Percentiles rank a stretch among this genome's conserved stretches.
These are phyloP conservation scores for Trissolcus brochymenae DNA, from an alignment of 2,888 invertebrate species.

Conservation along the genomic window DNA sequence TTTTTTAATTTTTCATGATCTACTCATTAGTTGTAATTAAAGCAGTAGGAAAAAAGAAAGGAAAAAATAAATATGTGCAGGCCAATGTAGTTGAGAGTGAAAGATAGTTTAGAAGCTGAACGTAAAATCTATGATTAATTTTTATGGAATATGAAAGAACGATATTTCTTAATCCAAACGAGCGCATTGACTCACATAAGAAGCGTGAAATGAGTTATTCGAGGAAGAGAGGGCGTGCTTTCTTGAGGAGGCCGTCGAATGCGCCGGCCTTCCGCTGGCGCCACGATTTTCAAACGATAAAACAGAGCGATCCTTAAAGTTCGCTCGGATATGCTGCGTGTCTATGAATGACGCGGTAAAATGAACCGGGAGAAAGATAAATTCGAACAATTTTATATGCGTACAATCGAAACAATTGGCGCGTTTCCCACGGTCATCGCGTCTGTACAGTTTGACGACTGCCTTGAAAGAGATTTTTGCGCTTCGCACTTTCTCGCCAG, in stretches of 20 bases:
- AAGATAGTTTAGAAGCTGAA: slow-evolving; percentile 6
- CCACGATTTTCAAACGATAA: slow-evolving; percentile 54
- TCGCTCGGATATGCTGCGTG: slow-evolving; percentile 18
- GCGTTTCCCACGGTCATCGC: slow-evolving; percentile 71
- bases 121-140: slow-evolving; percentile 50
- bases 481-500: slow-evolving; percentile 35
- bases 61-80: slow-evolving; percentile 8
- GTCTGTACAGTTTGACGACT: slow-evolving; percentile 29
- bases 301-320: slow-evolving; percentile 48
- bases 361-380: too few species aligned
- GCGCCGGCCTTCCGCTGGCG: slow-evolving; percentile 56
- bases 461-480: slow-evolving; percentile 26
- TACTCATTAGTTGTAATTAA: background rate
- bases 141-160: slow-evolving; percentile 56
- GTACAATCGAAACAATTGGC: slow-evolving; percentile 72
- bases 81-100: slow-evolving; percentile 5
- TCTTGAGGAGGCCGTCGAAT: slow-evolving; percentile 48
- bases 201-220: slow-evolving; percentile 57
- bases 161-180: slow-evolving; percentile 54
- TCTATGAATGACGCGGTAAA: slow-evolving; percentile 66
- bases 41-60: slow-evolving; percentile 4
- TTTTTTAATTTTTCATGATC: background rate
- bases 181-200: slow-evolving; percentile 57
- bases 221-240: slow-evolving; percentile 47
- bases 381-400: slow-evolving; percentile 67